Base-by-base conservation (phyloP, 2,113 vertebrate genomes). In the Sporophila hypoxantha region DNA sequence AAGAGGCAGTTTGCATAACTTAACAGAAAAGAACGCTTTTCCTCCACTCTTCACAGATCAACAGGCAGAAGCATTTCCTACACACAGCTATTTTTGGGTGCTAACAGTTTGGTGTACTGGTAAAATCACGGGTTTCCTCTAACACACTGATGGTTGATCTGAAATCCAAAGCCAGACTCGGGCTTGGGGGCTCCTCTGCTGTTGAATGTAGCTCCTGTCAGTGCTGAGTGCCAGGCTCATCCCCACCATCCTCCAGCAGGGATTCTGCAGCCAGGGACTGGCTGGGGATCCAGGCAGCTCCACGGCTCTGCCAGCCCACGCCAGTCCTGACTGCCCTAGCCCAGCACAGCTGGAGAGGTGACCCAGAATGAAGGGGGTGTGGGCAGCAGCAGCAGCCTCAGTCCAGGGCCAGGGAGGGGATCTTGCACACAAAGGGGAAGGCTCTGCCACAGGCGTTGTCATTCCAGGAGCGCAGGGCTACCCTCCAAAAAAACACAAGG, bases 401-500 rank as follows among this genome's bases (percentile, higher is more conserved):
- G 39, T 95, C 95, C 70, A 94, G 88, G 52, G 97, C 96, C 94
- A 96, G 88, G 0, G 97, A 96, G 3, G 96, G 96, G 66, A 98
- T 97, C 95, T 98, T 98, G 94, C 97, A 98, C 66, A 98, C 97
- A 15, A 98, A 98, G 29, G 97, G 97, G 83, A 98, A 98, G 83
- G 96, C 94, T 76, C 88, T 94, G 88, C 94, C 92, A 13, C 98
- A 98, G 93, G 95, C 93, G 30, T 98, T 98, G 92, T 98, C 97
- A 0, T 98, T 98, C 98, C 98, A 98, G 44, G 98, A 98, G 78
- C 98, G 96, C 71, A 98, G 94, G 0, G 97, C 98, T 98, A 85
- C 50, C 46, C 73, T 60, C 49, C 29, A 76, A 74, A 37, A 36
- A 44, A 39, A 3, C 53, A 2, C 55, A 74, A 68, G 44, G 59